A percentile compares a stretch with the other conserved stretches of the same genome.
Conservation (phyloP, 2,888 invertebrate genomes). For the Caenorhabditis plicata region DNA sequence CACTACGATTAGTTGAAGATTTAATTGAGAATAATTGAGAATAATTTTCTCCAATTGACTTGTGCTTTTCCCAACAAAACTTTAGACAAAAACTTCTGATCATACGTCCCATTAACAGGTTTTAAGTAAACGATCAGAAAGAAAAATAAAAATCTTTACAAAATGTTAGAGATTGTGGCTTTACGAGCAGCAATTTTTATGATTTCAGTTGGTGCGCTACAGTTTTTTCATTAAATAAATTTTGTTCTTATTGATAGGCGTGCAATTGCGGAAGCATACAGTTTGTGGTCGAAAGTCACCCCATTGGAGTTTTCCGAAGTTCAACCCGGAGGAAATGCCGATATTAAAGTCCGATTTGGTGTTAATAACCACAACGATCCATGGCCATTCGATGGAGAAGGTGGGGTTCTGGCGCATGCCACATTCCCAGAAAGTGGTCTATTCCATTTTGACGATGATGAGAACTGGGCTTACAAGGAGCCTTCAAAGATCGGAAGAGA, state of each 20-base stretch:
- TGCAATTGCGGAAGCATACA: conserved; percentile 61
- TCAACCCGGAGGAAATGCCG: conserved; percentile 35
- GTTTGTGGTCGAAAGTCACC: conserved; percentile 54
- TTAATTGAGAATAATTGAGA: too few species aligned
- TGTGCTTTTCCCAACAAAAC: too few species aligned
- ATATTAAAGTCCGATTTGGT: conserved; percentile 61
- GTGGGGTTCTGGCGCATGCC: conserved; percentile 64
- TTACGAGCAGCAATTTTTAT: too few species aligned
- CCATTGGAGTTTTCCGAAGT: conserved; percentile 58
- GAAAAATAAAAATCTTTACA: too few species aligned
- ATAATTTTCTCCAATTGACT: too few species aligned
- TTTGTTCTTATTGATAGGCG: conserved; percentile 33
- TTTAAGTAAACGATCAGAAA: too few species aligned
- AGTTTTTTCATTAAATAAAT: neutral
- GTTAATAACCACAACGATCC: conserved; percentile 59
- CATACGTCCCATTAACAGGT: too few species aligned
- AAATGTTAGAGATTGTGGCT: too few species aligned
- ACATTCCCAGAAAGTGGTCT: conserved; percentile 64
- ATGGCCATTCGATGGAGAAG: conserved; percentile 63
- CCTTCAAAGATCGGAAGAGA: conserved; percentile 51
- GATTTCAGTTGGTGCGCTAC: too few species aligned
- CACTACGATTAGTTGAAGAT: too few species aligned
- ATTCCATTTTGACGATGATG: conserved; percentile 64
- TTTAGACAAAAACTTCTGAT: neutral
- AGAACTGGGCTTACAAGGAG: conserved; percentile 62